A percentile compares a stretch with the other conserved stretches of the same genome.
phyloP scores from a whole-genome alignment of 2,888 invertebrate genomes.

The Nomada hirtipes region DNA sequence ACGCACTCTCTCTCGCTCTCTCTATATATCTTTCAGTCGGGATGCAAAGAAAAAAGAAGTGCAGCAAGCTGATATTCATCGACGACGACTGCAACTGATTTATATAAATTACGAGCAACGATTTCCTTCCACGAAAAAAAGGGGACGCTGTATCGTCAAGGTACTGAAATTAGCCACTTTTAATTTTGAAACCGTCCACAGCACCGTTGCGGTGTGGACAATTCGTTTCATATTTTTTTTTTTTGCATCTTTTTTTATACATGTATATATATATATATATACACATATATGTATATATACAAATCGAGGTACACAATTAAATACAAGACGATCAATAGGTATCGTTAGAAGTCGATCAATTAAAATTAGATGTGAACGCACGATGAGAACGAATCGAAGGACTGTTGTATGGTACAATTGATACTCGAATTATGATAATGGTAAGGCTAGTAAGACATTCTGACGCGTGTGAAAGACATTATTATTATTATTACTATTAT shows the following conservation, averaged over 20 bases:
- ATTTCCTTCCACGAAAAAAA: background rate
- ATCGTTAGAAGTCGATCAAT: conserved; percentile 26
- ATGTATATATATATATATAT: conserved; percentile 8
- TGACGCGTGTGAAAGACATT: conserved; percentile 50
- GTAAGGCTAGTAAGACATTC: conserved; percentile 18
- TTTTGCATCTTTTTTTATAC: conserved; percentile 22
- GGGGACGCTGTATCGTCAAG: background rate
- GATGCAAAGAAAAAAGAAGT: background rate
- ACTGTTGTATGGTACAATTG: conserved; percentile 34
- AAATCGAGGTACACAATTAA: conserved; percentile 52
- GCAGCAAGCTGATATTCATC: background rate
- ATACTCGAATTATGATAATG: conserved; percentile 28
- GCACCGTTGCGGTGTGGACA: background rate
- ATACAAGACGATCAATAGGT: conserved; percentile 47
- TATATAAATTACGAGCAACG: background rate
- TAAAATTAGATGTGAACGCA: conserved; percentile 33
- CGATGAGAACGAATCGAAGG: conserved; percentile 19
- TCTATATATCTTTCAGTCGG: background rate
- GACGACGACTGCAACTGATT: conserved; percentile 12
- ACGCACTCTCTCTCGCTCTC: too few species aligned
- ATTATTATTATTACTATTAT: conserved; percentile 7
- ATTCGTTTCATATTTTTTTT: conserved; percentile 25
- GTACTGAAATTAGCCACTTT: conserved; percentile 26
- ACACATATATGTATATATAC: conserved; percentile 25
- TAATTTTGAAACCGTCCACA: conserved; percentile 22